Evolutionary conservation across 2,888 invertebrate genomes (phyloP).

Genomic region (Plagodis dolabraria): DNA sequence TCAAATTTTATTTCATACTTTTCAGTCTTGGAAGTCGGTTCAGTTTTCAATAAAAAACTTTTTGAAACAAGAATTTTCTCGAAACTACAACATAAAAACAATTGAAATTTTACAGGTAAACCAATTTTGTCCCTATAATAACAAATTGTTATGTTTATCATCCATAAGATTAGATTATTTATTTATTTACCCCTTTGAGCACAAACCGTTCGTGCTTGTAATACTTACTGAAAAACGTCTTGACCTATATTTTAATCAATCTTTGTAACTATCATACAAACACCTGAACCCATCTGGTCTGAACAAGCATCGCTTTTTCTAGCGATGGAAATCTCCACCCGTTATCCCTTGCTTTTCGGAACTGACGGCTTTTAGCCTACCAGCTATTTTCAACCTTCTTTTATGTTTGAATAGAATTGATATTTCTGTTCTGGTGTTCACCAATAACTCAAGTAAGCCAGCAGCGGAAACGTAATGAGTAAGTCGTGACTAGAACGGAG

Average conservation of each 20-base stretch:
- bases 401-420: conserved; percentile 2
- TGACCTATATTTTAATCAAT: not conserved
- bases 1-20: too few relatives aligned
- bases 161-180: too few relatives aligned
- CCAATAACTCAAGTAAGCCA: conserved; percentile 33
- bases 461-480: conserved; percentile 37
- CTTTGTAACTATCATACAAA: not conserved
- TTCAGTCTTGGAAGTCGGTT: too few relatives aligned
- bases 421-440: not conserved
- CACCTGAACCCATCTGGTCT: conserved; percentile 10
- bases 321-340: conserved; percentile 31
- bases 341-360: conserved; percentile 34
- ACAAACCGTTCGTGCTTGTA: too few relatives aligned
- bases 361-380: conserved; percentile 5
- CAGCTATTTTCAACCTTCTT: conserved; percentile 9
- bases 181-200: too few relatives aligned
- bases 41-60: too few relatives aligned
- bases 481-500: conserved; percentile 33
- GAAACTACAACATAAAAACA: too few relatives aligned
- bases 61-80: too few relatives aligned
- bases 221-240: too few relatives aligned
- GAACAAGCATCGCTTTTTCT: conserved; percentile 20
- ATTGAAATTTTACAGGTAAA: too few relatives aligned
- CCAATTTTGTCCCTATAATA: too few relatives aligned
- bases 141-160: too few relatives aligned